These are phyloP conservation scores for Rhynchotus rufescens DNA, from an alignment of 2,797 vertebrate genomes.

Conservation along the genomic window DNA sequence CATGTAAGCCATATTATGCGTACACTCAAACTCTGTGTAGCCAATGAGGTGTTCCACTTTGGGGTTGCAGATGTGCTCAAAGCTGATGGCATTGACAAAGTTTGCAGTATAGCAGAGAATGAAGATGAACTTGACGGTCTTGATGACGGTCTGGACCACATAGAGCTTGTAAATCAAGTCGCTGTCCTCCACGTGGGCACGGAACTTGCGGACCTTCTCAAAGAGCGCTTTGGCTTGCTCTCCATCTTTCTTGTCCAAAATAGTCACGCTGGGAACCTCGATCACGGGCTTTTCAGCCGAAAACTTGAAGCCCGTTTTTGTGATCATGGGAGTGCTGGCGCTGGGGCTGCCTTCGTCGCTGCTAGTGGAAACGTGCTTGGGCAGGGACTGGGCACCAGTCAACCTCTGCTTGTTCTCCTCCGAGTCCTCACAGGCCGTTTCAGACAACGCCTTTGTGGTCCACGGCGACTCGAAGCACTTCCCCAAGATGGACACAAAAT, in stretches of 20 bases:
- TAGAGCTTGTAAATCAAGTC: slow-evolving; percentile 98
- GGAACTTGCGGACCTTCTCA: slow-evolving; percentile 97
- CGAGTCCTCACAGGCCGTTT: slow-evolving; percentile 97
- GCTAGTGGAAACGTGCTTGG: slow-evolving; percentile 95
- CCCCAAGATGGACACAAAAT: slow-evolving; percentile 97
- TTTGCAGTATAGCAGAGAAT: slow-evolving; percentile 97
- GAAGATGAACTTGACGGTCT: slow-evolving; percentile 97
- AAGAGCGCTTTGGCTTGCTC: slow-evolving; percentile 98
- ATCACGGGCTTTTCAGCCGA: slow-evolving; percentile 94
- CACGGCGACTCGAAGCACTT: slow-evolving; percentile 99
- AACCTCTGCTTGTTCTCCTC: slow-evolving; percentile 97
- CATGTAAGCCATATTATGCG: slow-evolving; percentile 99
- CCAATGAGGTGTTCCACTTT: slow-evolving; percentile 96
- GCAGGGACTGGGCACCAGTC: slow-evolving; percentile 89
- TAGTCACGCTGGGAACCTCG: slow-evolving; percentile 95
- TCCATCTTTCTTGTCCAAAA: slow-evolving; percentile 97
- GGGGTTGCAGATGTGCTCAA: slow-evolving; percentile 91
- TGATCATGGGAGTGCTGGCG: slow-evolving; percentile 91
- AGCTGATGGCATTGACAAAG: slow-evolving; percentile 94
- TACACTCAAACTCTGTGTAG: slow-evolving; percentile 92
- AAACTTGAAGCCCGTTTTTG: slow-evolving; percentile 92
- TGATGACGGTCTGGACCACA: slow-evolving; percentile 95
- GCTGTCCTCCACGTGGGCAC: slow-evolving; percentile 96
- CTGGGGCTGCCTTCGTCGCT: slow-evolving; percentile 97
- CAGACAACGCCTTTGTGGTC: slow-evolving; percentile 97